Percentiles rank a stretch among this genome's conserved stretches.
Evolutionary conservation across 2,113 vertebrate species (phyloP).

Genomic region (Forbesichthys agassizii): DNA sequence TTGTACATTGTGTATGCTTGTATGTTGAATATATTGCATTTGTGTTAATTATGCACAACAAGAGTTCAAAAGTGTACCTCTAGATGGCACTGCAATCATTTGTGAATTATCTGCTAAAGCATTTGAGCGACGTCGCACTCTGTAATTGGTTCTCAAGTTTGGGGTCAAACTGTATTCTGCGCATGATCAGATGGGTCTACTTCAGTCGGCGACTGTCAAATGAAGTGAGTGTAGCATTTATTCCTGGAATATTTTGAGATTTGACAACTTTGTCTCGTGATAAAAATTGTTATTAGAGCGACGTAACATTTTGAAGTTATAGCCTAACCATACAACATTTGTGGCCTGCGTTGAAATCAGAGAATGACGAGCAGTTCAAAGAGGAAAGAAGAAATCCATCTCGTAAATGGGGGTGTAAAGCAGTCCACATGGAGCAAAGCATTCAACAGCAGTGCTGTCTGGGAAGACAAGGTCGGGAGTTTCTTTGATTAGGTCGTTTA

Average conservation of each 20-base stretch:
- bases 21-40: not conserved
- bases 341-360: conserved; percentile 23
- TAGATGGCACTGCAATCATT: conserved; percentile 42
- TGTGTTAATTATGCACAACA: not conserved
- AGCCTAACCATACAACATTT: conserved; percentile 24
- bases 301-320: not conserved
- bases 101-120: not conserved
- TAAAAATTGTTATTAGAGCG: not conserved
- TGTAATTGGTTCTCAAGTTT: conserved; percentile 62
- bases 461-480: conserved; percentile 77
- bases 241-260: conserved; percentile 25
- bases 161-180: conserved; percentile 56
- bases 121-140: conserved; percentile 70
- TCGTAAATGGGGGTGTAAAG: conserved; percentile 77
- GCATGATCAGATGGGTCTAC: conserved; percentile 51
- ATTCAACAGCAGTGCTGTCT: conserved; percentile 74
- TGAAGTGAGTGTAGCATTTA: conserved; percentile 64
- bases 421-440: conserved; percentile 81
- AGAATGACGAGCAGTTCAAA: conserved; percentile 76
- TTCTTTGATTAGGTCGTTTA: not conserved
- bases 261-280: not conserved
- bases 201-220: conserved; percentile 51
- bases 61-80: conserved; percentile 17
- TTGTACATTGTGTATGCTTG: not conserved
- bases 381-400: conserved; percentile 77